Conservation (phyloP, 2,113 vertebrate species). For the Lichenostomus cassidix region DNA sequence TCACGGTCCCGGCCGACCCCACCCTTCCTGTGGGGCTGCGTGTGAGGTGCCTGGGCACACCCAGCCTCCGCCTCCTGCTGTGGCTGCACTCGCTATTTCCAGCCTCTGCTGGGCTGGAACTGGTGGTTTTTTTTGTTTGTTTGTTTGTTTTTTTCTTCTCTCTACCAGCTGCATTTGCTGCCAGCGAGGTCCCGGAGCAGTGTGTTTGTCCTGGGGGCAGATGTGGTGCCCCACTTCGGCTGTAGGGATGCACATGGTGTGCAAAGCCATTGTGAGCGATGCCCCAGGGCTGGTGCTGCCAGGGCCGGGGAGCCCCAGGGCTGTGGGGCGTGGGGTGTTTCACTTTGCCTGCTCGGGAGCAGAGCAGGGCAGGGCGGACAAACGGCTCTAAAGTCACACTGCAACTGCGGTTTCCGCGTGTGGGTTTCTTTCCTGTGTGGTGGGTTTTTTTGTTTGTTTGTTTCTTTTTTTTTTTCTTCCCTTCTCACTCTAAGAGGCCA, state of each 20-base stretch:
- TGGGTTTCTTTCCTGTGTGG: not conserved
- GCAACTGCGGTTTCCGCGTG: not conserved
- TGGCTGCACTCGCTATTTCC: not conserved
- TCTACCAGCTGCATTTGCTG: fast-evolving
- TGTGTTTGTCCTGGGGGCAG: fast-evolving
- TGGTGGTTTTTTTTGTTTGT: too few species aligned
- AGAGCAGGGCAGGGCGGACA: not conserved
- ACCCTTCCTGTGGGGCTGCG: constrained; percentile 7
- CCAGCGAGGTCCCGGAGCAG: fast-evolving
- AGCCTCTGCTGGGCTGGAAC: not conserved
- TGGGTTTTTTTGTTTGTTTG: too few species aligned
- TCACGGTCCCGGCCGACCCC: not conserved
- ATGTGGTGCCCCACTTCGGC: fast-evolving
- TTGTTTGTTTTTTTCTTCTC: too few species aligned
- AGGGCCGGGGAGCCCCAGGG: not conserved
- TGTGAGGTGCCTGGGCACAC: not conserved
- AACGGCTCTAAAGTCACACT: not conserved
- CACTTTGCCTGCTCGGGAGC: not conserved
- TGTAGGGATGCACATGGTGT: fast-evolving
- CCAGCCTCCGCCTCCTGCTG: not conserved
- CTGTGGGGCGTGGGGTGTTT: not conserved
- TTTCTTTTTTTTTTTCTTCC: not conserved
- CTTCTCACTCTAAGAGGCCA: not conserved
- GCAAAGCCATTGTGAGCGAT: fast-evolving
- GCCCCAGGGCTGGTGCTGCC: not conserved